Percentiles rank a stretch among this genome's conserved stretches.
Conservation (phyloP, 2,888 invertebrate genomes). For the Leucania comma region DNA sequence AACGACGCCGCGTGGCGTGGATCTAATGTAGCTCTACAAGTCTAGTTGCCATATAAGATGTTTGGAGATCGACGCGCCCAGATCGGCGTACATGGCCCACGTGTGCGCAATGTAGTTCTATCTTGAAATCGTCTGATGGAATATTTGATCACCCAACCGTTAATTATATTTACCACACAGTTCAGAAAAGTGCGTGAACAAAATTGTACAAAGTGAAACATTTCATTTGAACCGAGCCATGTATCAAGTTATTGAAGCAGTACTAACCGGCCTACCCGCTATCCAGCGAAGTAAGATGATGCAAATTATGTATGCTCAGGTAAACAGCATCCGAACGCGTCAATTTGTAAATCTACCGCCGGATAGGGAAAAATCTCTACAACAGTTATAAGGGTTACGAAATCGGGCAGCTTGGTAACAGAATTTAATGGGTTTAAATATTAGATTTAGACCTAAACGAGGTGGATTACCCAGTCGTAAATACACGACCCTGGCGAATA, state of each 20-base stretch:
- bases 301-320: constrained; percentile 71
- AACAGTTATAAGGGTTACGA: constrained; percentile 27
- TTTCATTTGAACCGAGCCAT: constrained; percentile 25
- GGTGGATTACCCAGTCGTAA: too few relatives aligned
- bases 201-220: constrained; percentile 38
- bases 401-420: constrained; percentile 6
- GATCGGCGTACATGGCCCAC: too few relatives aligned
- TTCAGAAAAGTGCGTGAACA: constrained; percentile 15
- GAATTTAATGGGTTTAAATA: constrained; percentile 3
- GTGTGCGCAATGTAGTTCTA: too few relatives aligned
- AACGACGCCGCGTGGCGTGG: too few relatives aligned
- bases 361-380: constrained; percentile 10
- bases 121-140: not conserved
- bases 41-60: too few relatives aligned
- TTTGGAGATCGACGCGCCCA: too few relatives aligned
- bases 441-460: constrained; percentile 8
- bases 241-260: constrained; percentile 36
- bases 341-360: constrained; percentile 29
- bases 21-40: too few relatives aligned
- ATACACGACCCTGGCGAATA: too few relatives aligned
- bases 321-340: constrained; percentile 51
- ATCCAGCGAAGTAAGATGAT: constrained; percentile 67
- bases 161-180: constrained; percentile 8
- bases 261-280: constrained; percentile 20
- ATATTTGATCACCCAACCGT: constrained; percentile 16